Base-by-base conservation (phyloP, 2,888 invertebrate species). In the Lydus trimaculatus region DNA sequence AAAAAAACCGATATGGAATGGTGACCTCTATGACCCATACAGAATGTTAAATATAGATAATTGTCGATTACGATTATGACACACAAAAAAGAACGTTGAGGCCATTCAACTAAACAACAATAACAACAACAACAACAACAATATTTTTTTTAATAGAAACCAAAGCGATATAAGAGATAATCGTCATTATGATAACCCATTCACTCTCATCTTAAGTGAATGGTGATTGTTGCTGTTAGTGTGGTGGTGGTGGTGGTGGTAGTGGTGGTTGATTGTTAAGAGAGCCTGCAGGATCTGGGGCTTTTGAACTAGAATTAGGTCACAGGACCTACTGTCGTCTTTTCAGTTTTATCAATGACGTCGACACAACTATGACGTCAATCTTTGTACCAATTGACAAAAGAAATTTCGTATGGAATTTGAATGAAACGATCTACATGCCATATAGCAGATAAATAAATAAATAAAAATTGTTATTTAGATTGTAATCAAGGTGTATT, bases 281-380 rank as follows among this genome's bases (percentile, higher is more conserved):
- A 28, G 58, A 64, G 48, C 52, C 62, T 61, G 43, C 31, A 61
- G 64, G 64, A 64, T 67, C 60, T 67, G 61, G 56, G 39, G 58
- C 64, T 60, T 68, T 61, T 62, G 67, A 64, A 64, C 67, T 43
- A 64, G 61, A 68, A 68, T 60, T 61, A 39, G 67, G 67, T 68
- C 67, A 62, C 58, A 68, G 64, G 61, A 61, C 64, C 63, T 61
- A 43, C 64, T 60, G 36, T 31, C 17, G 56, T 25, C 25, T 56
- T 56, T 23, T 28, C 25, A 28, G 11, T 28, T 56, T 28, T 15
- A 61, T 58, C 61, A 48, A 68, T 68, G 67, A 68, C 64, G 67
- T 68, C 67, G 25, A 25, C 20, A 61, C 17, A 64, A 52, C 64
- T 0, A 28, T 56, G 52, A 52, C 52, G 52, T 52, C 52, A 52